A percentile compares a stretch with the other conserved stretches of the same genome.
Conservation (phyloP, 2,113 vertebrate genomes). For the Equus quagga region DNA sequence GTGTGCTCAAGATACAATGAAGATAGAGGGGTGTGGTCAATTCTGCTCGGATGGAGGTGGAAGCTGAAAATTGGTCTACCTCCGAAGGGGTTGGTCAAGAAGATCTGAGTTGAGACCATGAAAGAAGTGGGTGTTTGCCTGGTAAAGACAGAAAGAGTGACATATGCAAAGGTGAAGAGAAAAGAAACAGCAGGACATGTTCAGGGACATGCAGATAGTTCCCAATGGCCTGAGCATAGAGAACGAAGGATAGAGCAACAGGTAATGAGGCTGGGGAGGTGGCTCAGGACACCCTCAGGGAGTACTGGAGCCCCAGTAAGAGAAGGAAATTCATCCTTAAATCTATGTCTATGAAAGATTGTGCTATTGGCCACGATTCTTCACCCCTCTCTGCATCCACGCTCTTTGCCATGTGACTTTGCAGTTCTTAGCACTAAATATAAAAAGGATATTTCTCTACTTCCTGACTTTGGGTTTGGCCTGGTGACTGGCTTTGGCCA, state of each 20-base stretch:
- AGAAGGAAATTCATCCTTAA: not conserved
- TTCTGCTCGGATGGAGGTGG: not conserved
- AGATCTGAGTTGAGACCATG: not conserved
- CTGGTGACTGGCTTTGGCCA: not conserved
- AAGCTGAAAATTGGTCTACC: not conserved
- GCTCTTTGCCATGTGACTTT: not conserved
- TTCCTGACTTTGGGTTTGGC: not conserved
- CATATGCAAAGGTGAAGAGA: not conserved
- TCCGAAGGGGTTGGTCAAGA: not conserved
- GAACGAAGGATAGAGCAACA: not conserved
- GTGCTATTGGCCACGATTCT: not conserved
- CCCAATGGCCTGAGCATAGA: not conserved
- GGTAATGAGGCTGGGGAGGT: not conserved
- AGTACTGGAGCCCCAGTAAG: not conserved
- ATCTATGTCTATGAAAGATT: not conserved
- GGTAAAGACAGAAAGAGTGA: not conserved
- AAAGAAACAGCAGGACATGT: not conserved
- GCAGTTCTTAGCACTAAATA: not conserved
- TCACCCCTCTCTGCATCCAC: not conserved
- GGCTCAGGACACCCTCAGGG: not conserved
- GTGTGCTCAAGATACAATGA: not conserved
- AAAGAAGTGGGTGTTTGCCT: not conserved
- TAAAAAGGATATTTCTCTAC: not conserved
- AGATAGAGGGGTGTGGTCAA: not conserved
- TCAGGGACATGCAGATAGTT: not conserved